Percentiles rank a stretch among this genome's conserved stretches.
Conservation (phyloP, 2,113 vertebrate genomes). For the Malurus melanocephalus region DNA sequence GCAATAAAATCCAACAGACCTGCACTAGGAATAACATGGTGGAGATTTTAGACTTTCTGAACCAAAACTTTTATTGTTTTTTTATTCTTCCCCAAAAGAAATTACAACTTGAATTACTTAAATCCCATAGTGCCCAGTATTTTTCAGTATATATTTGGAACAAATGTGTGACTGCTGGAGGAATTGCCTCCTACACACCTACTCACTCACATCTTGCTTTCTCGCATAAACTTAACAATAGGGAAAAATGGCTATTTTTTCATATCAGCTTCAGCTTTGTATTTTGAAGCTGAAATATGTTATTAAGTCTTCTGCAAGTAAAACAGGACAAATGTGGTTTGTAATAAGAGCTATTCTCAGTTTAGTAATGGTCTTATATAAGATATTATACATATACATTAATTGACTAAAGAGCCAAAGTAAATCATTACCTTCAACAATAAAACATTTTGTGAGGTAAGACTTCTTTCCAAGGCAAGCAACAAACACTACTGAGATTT, state of each 20-base stretch:
- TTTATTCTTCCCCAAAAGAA: background rate
- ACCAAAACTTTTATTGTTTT: background rate
- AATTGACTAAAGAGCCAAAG: background rate
- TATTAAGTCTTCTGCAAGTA: background rate
- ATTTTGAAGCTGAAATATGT: slow-evolving; percentile 2
- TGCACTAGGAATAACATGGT: background rate
- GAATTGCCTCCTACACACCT: slow-evolving; percentile 34
- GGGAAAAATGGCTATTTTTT: background rate
- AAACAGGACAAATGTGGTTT: background rate
- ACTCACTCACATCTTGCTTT: background rate
- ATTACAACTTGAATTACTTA: background rate
- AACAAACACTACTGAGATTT: background rate
- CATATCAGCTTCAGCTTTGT: background rate
- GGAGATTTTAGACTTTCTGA: background rate
- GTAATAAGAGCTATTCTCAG: background rate
- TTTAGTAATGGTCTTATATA: background rate
- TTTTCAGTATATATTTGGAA: slow-evolving; percentile 31
- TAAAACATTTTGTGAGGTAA: background rate
- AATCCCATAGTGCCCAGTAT: background rate
- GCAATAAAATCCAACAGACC: background rate
- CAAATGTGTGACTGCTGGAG: background rate
- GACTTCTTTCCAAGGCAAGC: background rate
- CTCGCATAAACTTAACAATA: slow-evolving; percentile 6
- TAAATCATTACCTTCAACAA: background rate
- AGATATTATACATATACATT: background rate